Percentiles rank a stretch among this genome's conserved stretches.
These are phyloP conservation scores for Amphiduros pacificus DNA, from an alignment of 2,888 invertebrate species.

Conservation along the genomic window DNA sequence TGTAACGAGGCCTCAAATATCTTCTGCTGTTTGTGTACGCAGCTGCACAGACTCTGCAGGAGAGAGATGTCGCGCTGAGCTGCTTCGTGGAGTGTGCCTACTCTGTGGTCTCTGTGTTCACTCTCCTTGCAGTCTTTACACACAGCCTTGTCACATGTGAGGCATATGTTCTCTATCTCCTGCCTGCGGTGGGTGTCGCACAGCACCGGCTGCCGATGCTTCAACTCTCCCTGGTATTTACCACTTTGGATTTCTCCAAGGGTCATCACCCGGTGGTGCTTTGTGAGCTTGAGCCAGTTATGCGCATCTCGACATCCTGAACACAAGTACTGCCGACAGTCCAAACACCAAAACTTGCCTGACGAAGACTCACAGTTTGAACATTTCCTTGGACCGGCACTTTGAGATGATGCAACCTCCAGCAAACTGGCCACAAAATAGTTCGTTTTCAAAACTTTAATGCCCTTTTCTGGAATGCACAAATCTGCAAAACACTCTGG, in stretches of 20 bases:
- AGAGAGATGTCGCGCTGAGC: conserved; percentile 9
- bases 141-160: conserved; percentile 11
- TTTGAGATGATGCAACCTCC: conserved; percentile 32
- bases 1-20: conserved; percentile 2
- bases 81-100: conserved; percentile 6
- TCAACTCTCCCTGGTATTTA: conserved; percentile 43
- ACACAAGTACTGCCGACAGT: conserved; percentile 51
- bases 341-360: conserved; percentile 38
- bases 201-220: conserved; percentile 33
- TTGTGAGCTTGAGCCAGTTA: conserved; percentile 43
- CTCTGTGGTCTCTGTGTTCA: conserved; percentile 37
- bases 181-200: conserved; percentile 37
- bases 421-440: conserved; percentile 38
- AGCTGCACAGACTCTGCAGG: conserved; percentile 6
- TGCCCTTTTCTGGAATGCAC: conserved; percentile 5
- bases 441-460: conserved; percentile 24
- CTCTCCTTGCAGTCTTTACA: conserved; percentile 35
- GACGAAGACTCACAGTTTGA: conserved; percentile 33
- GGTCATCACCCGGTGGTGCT: conserved; percentile 39
- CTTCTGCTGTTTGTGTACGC: background rate
- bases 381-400: conserved; percentile 22
- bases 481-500: conserved; percentile 22
- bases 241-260: conserved; percentile 40
- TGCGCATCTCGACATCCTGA: conserved; percentile 43
- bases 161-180: conserved; percentile 36